Evolutionary conservation across 2,113 vertebrate species (phyloP).

Genomic region (Poicephalus meyeri): DNA sequence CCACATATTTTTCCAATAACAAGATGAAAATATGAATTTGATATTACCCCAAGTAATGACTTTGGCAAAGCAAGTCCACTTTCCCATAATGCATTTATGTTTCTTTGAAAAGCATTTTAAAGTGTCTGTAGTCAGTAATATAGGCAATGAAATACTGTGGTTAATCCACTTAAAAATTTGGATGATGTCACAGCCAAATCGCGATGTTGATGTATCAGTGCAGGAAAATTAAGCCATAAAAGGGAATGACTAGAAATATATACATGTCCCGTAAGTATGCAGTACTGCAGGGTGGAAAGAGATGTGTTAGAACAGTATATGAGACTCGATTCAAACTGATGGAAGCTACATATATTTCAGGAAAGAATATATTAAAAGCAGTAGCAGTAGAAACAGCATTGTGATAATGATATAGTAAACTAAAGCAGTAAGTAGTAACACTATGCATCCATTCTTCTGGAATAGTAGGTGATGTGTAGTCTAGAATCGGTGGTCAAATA

Average conservation of each 20-base stretch:
- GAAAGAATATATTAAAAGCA: neutral
- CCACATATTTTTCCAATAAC: neutral
- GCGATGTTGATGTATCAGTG: neutral
- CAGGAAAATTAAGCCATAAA: neutral
- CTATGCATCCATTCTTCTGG: neutral
- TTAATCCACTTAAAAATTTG: neutral
- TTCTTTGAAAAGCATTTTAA: neutral
- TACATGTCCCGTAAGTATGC: neutral
- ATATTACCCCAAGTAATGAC: neutral
- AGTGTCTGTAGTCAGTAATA: neutral
- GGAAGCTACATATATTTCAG: neutral
- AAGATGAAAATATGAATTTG: neutral
- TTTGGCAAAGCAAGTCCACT: neutral
- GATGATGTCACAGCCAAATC: neutral
- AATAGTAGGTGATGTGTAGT: neutral
- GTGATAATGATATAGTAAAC: neutral
- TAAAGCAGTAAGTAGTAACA: neutral
- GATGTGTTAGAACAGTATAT: neutral
- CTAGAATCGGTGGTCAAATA: neutral
- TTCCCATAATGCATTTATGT: neutral
- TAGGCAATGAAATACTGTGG: neutral
- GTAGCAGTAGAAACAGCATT: neutral
- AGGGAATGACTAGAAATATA: neutral
- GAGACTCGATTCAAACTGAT: neutral
- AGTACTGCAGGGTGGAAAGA: neutral